These are phyloP conservation scores for Sphaerodactylus townsendi DNA, from an alignment of 2,113 vertebrate genomes.

Conservation along the genomic window DNA sequence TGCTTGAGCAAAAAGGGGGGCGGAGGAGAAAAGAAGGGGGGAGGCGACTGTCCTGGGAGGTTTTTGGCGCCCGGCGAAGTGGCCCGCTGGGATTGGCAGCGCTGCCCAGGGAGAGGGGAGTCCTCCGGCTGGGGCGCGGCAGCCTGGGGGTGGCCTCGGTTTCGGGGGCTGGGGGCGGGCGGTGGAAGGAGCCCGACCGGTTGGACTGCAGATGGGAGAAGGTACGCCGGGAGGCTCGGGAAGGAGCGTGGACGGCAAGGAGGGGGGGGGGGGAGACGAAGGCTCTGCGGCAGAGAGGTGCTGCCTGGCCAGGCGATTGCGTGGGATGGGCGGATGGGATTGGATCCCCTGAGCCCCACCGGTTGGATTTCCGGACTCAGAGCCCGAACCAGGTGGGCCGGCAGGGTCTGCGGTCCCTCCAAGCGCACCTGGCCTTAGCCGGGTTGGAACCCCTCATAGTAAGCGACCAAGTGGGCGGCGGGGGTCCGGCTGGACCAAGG, in stretches of 20 bases:
- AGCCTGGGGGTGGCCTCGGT: background rate
- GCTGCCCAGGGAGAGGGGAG: conserved; percentile 15
- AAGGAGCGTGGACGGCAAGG: background rate
- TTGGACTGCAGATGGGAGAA: background rate
- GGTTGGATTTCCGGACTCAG: no score
- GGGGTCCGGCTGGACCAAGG: no score
- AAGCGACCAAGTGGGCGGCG: background rate
- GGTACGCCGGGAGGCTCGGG: conserved; percentile 34
- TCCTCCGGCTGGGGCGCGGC: background rate
- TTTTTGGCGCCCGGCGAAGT: conserved; percentile 43
- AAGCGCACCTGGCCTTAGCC: background rate
- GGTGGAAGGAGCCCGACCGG: background rate
- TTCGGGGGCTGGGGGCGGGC: background rate
- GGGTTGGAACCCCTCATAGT: background rate
- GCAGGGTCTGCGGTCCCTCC: no score
- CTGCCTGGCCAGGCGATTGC: no score
- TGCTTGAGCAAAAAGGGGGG: conserved; percentile 55
- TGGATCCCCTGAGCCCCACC: no score
- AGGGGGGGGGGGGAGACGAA: no score
- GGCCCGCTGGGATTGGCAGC: conserved; percentile 76
- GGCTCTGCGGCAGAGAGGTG: no score
- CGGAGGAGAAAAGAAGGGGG: conserved; percentile 28
- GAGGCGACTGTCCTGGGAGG: conserved; percentile 54
- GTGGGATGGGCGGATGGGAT: no score
- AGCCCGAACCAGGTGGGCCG: no score